phyloP scores from a whole-genome alignment of 2,888 invertebrate species.

The Schizaphis graminum region DNA sequence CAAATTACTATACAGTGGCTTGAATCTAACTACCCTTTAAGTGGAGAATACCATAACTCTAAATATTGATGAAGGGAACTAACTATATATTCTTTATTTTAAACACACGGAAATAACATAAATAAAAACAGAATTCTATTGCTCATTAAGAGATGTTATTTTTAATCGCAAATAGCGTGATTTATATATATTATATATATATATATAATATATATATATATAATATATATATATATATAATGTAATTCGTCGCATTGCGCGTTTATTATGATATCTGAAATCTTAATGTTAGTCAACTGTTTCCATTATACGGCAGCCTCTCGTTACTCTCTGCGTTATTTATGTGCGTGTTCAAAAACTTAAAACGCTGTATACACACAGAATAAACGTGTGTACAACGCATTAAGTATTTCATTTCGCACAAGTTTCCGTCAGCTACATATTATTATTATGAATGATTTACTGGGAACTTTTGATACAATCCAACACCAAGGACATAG shows the following conservation, averaged over 20 bases:
- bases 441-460: constrained; percentile 11
- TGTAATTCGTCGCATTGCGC: neutral
- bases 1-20: constrained; percentile 13
- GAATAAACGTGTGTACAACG: neutral
- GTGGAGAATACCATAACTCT: neutral
- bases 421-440: constrained; percentile 1
- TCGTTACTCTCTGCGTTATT: constrained; percentile 10
- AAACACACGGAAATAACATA: neutral
- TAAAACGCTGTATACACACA: neutral
- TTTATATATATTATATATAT: neutral
- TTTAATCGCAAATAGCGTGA: neutral
- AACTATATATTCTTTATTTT: neutral
- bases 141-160: neutral
- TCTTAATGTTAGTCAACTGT: constrained; percentile 4
- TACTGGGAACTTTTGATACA: constrained; percentile 1
- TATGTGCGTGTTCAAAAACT: neutral
- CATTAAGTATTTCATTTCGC: neutral
- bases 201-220: too few relatives aligned
- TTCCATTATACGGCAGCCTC: neutral
- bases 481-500: neutral
- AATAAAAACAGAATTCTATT: neutral
- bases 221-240: too few relatives aligned
- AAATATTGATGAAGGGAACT: neutral
- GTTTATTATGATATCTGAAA: neutral
- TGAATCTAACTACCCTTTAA: neutral